A percentile compares a stretch with the other conserved stretches of the same genome.
These are phyloP conservation scores for Aeoliscus strigatus DNA, from an alignment of 2,797 vertebrate species.

Conservation along the genomic window DNA sequence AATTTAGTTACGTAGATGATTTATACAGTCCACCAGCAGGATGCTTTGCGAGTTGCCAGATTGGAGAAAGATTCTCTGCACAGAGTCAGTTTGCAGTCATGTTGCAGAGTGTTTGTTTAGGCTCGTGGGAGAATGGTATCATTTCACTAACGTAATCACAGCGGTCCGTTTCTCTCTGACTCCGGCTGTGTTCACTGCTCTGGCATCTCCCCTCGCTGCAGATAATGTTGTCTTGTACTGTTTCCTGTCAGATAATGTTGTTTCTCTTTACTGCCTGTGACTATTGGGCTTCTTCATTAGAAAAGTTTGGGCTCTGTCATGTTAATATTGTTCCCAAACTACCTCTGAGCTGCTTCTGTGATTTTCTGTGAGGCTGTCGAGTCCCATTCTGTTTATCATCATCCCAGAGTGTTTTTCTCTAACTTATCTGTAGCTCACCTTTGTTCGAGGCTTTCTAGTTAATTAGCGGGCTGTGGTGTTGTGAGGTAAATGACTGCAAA, in stretches of 20 bases:
- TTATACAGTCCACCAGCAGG: not conserved
- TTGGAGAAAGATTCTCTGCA: not conserved
- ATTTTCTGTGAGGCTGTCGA: no score
- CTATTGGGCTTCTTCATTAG: constrained; percentile 7
- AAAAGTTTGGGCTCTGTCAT: no score
- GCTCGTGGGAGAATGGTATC: constrained; percentile 24
- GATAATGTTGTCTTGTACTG: constrained; percentile 12
- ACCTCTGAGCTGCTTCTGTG: no score
- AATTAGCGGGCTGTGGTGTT: constrained; percentile 11
- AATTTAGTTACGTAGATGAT: not conserved
- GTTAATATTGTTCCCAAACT: no score
- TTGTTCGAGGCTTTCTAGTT: constrained; percentile 10
- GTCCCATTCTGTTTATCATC: not conserved
- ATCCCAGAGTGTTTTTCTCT: constrained; percentile 5
- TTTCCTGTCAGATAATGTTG: constrained; percentile 21
- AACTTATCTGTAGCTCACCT: constrained; percentile 2
- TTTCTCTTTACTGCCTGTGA: no score
- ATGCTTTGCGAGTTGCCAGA: not conserved
- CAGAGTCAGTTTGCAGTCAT: not conserved
- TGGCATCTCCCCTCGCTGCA: constrained; percentile 17
- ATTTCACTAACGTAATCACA: constrained; percentile 17
- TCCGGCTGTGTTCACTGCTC: constrained; percentile 14
- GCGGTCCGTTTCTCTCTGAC: constrained; percentile 4
- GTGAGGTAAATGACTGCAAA: constrained; percentile 52
- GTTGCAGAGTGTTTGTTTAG: constrained; percentile 35